phyloP scores from a whole-genome alignment of 2,888 invertebrate species.

The Ligdia adustata region DNA sequence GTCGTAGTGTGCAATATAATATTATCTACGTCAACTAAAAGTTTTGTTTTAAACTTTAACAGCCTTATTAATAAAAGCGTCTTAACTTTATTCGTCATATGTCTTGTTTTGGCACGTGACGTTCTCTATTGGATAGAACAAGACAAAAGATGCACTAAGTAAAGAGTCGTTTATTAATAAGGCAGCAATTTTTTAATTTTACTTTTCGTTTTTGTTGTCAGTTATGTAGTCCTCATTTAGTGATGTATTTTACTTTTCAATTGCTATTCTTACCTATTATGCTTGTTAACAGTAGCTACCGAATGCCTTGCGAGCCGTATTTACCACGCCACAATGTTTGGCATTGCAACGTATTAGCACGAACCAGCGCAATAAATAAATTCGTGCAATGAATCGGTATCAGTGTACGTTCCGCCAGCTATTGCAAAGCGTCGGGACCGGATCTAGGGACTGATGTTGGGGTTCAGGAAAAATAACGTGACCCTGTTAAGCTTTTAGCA shows the following conservation, averaged over 20 bases:
- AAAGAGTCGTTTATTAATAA: too few relatives aligned
- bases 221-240: too few relatives aligned
- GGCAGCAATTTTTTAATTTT: too few relatives aligned
- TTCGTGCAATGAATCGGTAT: slow-evolving; percentile 38
- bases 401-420: slow-evolving; percentile 40
- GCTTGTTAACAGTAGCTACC: slow-evolving; percentile 6
- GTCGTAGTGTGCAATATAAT: too few relatives aligned
- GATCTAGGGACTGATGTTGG: background rate
- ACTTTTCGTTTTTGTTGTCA: too few relatives aligned
- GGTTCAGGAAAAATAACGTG: background rate
- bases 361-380: slow-evolving; percentile 39
- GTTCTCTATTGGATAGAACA: too few relatives aligned
- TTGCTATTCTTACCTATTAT: background rate
- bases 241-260: background rate
- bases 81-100: too few relatives aligned
- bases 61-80: too few relatives aligned
- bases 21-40: too few relatives aligned
- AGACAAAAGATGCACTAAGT: too few relatives aligned
- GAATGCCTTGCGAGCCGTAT: background rate
- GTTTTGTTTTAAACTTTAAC: too few relatives aligned
- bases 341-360: slow-evolving; percentile 28
- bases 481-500: background rate
- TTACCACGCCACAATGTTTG: slow-evolving; percentile 32
- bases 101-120: too few relatives aligned
- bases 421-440: slow-evolving; percentile 40